These are phyloP conservation scores for Lampris incognitus DNA, from an alignment of 2,113 vertebrate species.

Conservation along the genomic window DNA sequence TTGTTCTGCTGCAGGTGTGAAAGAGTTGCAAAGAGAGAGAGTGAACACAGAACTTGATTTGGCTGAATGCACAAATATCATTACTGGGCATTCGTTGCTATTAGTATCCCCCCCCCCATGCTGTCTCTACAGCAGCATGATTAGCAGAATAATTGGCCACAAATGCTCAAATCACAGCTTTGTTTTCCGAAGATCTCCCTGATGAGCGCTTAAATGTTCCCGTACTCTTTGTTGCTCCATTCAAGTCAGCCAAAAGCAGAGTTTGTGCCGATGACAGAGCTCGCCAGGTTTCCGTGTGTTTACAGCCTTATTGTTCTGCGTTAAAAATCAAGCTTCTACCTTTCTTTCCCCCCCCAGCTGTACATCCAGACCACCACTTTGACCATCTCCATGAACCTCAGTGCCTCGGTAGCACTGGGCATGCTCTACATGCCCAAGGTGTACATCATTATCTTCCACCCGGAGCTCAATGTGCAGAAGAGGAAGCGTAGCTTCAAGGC, in stretches of 20 bases:
- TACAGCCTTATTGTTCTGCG: constrained; percentile 4
- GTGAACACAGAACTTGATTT: not conserved
- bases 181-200: constrained; percentile 28
- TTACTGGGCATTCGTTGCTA: constrained; percentile 43
- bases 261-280: not conserved
- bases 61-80: constrained; percentile 18
- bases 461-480: constrained; percentile 96
- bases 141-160: constrained; percentile 43
- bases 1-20: too few relatives aligned
- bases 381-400: constrained; percentile 98
- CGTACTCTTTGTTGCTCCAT: constrained; percentile 18
- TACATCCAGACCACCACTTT: constrained; percentile 98
- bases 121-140: constrained; percentile 33
- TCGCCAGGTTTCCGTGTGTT: constrained; percentile 1
- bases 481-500: constrained; percentile 97
- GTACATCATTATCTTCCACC: constrained; percentile 98
- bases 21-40: not conserved
- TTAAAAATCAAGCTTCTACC: not conserved
- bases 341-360: constrained; percentile 84
- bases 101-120: constrained; percentile 38
- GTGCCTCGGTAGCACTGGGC: constrained; percentile 96
- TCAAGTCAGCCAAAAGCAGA: constrained; percentile 31
- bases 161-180: constrained; percentile 33
- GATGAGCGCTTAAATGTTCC: constrained; percentile 27
- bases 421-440: constrained; percentile 99